Base-by-base conservation (phyloP, 1,140 invertebrate genomes). In the Drosophila arizonae region DNA sequence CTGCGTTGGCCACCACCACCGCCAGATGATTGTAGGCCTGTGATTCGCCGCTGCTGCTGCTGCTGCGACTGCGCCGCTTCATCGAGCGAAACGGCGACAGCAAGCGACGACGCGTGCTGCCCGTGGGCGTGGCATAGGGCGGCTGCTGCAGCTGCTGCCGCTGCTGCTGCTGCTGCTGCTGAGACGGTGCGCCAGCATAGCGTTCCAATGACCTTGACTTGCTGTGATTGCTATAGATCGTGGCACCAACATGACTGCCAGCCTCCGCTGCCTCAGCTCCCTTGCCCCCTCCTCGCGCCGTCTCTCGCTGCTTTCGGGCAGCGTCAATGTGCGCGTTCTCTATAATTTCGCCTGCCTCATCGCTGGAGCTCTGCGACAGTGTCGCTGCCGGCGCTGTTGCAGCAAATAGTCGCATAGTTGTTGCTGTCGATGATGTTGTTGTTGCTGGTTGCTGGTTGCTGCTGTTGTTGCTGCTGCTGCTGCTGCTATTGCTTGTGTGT, bases 151-250 rank as follows among this genome's bases (percentile, higher is more conserved):
- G 50, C n/a, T 68, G 51, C 30, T 61, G 75, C 51, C 79, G 79
- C 17, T 79, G 85, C 17, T 17, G 46, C 28, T 79, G 85, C 17
- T 17, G 46, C 28, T 79, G 75, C 51, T 81, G 79, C 24, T 79
- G 85, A n/a, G 79, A 65, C 30, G 90, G 90, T n/a, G 86, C 82
- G n/a, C 87, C 87, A 4, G 81, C 64, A 64, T 91, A 91, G 17
- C 90, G 86, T 77, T 91, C 90, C 67, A 91, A 75, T 61, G 90
- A 91, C 86, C 90, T 91, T 91, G 90, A 91, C 80, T 91, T 91
- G 61, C 48, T 79, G 15, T 67, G 73, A 51, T 70, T 73, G 73
- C 73, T 76, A 13, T 70, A 75, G 33, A 78, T 80, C n/a, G 66
- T 68, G 17, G 79, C 75, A 15, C 63, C 63, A 30, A 21, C 30